A percentile compares a stretch with the other conserved stretches of the same genome.
Conservation (phyloP, 2,888 invertebrate genomes). For the Hyles lineata region DNA sequence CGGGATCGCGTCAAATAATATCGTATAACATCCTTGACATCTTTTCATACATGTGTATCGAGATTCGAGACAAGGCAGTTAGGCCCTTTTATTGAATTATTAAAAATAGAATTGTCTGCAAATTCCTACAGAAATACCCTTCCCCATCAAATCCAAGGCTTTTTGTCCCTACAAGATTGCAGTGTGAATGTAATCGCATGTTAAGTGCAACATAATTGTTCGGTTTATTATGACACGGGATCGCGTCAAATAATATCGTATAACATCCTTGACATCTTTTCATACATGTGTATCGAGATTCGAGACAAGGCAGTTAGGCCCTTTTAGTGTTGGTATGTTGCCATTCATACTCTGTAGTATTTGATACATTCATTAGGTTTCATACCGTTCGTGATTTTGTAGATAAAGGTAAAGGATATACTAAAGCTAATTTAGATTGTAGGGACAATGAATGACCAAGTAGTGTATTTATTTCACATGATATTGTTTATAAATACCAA, state of each 20-base stretch:
- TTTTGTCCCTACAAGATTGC: constrained; percentile 1
- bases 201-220: neutral
- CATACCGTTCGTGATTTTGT: too few species aligned
- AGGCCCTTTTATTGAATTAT: neutral
- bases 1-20: constrained; percentile 6
- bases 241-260: constrained; percentile 14
- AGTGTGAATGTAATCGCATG: neutral
- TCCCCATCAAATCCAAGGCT: constrained; percentile 4
- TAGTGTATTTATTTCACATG: too few species aligned
- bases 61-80: neutral
- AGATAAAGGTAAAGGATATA: too few species aligned
- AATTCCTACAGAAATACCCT: neutral
- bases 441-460: too few species aligned
- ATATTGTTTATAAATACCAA: too few species aligned
- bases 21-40: constrained; percentile 23
- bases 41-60: constrained; percentile 11
- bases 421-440: too few species aligned
- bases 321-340: neutral
- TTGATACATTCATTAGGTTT: neutral
- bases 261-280: constrained; percentile 24
- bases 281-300: constrained; percentile 6
- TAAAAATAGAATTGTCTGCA: neutral
- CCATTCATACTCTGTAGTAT: neutral
- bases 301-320: neutral
- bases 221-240: constrained; percentile 14